Evolutionary conservation across 2,797 vertebrate species (phyloP).

Genomic region (Pseudomugil gertrudae): DNA sequence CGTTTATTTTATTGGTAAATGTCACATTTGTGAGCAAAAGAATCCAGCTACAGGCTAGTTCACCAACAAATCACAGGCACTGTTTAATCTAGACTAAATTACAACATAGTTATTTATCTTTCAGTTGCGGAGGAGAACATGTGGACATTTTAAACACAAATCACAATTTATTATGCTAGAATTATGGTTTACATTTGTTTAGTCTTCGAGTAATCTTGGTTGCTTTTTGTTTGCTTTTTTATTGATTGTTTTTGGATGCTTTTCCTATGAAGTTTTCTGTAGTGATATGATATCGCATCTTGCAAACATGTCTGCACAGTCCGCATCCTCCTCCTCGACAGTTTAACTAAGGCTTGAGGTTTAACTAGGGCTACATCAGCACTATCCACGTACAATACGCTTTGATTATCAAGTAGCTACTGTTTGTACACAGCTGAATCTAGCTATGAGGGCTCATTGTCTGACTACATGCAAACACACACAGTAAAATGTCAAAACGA

Average conservation of each 20-base stretch:
- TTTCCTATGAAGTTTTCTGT: not conserved
- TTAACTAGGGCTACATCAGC: constrained; percentile 12
- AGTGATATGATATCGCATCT: not conserved
- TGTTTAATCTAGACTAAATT: constrained; percentile 1
- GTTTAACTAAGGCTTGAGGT: constrained; percentile 6
- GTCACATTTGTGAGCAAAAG: not conserved
- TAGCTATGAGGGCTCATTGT: constrained; percentile 53
- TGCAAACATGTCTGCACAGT: not conserved
- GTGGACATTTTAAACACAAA: constrained; percentile 9
- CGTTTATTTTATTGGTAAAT: not conserved
- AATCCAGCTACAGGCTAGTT: constrained; percentile 18
- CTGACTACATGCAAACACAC: constrained; percentile 71
- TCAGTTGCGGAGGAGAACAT: not conserved
- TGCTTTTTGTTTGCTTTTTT: not conserved
- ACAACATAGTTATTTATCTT: constrained; percentile 9
- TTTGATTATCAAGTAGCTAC: constrained; percentile 13
- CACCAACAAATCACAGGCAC: constrained; percentile 19
- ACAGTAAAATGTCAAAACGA: constrained; percentile 80
- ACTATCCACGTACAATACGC: not conserved
- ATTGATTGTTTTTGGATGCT: not conserved
- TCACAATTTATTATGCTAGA: not conserved
- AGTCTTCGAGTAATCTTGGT: not conserved
- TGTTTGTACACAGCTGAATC: constrained; percentile 30
- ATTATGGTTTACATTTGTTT: not conserved
- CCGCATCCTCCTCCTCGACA: constrained; percentile 20